A percentile compares a stretch with the other conserved stretches of the same genome.
These are phyloP conservation scores for Terebella lapidaria DNA, from an alignment of 2,888 invertebrate species.

Conservation along the genomic window DNA sequence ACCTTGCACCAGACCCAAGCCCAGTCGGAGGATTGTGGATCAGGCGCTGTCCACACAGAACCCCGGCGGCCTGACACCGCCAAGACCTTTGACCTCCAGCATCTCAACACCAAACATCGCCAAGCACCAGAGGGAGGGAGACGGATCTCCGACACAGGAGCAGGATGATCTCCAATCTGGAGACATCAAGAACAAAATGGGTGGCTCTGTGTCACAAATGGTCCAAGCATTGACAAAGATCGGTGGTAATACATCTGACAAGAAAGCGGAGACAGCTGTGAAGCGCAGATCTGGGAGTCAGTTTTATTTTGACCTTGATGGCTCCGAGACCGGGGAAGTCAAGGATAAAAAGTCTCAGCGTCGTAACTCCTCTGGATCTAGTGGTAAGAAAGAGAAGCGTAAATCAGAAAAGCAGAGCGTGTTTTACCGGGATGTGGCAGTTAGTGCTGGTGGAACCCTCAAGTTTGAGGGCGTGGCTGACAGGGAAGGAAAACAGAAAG, in stretches of 20 bases:
- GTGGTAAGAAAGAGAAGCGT: not conserved
- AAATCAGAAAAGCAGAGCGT: not conserved
- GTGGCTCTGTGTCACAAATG: not conserved
- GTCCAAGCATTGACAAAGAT: too few species aligned
- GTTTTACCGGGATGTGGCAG: not conserved
- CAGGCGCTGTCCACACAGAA: not conserved
- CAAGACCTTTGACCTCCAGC: too few species aligned
- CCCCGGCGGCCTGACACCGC: not conserved
- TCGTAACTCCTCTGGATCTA: not conserved
- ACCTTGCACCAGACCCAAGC: not conserved
- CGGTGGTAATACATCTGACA: not conserved
- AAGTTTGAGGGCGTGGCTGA: too few species aligned
- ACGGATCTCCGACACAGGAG: too few species aligned
- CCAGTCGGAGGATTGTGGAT: not conserved
- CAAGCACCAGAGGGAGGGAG: not conserved
- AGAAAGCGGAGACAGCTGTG: not conserved
- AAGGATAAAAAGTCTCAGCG: not conserved
- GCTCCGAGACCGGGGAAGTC: not conserved
- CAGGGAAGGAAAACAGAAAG: too few species aligned
- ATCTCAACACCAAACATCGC: not conserved
- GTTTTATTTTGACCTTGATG: not conserved
- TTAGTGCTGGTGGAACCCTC: not conserved
- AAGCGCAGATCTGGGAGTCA: not conserved
- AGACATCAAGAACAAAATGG: not conserved
- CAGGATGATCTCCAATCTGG: not conserved